These are phyloP conservation scores for Silurus asotus DNA, from an alignment of 2,113 vertebrate genomes.

Conservation along the genomic window DNA sequence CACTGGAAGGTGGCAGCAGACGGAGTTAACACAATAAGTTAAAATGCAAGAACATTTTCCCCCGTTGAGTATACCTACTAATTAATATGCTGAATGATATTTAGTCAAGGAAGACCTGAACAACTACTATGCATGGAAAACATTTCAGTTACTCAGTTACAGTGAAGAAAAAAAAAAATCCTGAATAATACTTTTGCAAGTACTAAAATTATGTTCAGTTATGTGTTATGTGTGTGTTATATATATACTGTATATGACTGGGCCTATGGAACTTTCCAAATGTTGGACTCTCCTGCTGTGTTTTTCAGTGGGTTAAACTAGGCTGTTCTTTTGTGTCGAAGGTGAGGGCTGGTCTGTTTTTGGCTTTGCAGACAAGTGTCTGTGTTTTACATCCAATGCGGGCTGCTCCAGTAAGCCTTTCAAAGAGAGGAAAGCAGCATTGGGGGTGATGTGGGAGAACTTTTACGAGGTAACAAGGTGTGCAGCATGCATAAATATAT, in stretches of 20 bases:
- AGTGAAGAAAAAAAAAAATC: no score
- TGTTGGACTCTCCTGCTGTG: not conserved
- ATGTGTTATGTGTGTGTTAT: no score
- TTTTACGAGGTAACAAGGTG: not conserved
- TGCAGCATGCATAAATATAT: conserved; percentile 16
- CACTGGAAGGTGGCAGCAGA: not conserved
- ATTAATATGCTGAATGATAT: not conserved
- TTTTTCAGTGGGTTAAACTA: not conserved
- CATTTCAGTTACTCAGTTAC: no score
- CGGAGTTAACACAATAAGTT: not conserved
- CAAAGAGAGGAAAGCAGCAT: not conserved
- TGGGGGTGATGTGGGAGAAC: not conserved
- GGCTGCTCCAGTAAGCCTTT: not conserved
- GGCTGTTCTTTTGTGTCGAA: not conserved
- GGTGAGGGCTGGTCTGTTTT: conserved; percentile 8
- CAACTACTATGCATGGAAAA: no score
- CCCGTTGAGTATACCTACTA: not conserved
- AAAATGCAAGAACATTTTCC: no score
- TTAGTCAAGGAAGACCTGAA: not conserved
- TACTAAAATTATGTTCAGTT: no score
- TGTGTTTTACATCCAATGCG: not conserved
- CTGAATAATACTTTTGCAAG: no score
- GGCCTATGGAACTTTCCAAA: not conserved
- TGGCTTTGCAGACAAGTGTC: not conserved
- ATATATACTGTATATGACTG: not conserved